Evolutionary conservation across 2,113 vertebrate species (phyloP).

Genomic region (Cyanistes caeruleus): DNA sequence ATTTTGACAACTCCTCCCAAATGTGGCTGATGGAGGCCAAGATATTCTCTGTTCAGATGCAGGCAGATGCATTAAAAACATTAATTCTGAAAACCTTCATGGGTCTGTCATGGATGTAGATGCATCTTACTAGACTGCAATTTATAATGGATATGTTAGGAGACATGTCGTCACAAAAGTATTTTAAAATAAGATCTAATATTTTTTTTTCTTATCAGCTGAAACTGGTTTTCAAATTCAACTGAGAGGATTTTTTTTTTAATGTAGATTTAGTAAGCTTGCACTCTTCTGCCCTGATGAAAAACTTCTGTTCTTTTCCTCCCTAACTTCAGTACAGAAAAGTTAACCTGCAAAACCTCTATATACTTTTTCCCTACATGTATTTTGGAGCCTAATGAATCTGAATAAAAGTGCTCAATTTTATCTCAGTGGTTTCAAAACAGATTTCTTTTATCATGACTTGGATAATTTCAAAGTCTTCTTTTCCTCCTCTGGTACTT

Average conservation of each 20-base stretch:
- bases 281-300: neutral
- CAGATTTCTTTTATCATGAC: neutral
- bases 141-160: neutral
- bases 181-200: neutral
- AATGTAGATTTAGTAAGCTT: neutral
- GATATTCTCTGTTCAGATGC: neutral
- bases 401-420: neutral
- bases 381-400: neutral
- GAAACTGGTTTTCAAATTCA: neutral
- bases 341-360: neutral
- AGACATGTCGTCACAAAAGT: neutral
- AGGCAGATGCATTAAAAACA: neutral
- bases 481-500: neutral
- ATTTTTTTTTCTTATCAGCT: neutral
- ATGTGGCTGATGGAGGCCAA: neutral
- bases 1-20: neutral
- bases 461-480: neutral
- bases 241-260: neutral
- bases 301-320: neutral
- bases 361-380: neutral
- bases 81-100: neutral
- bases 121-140: neutral
- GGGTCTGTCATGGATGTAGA: neutral
- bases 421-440: neutral
- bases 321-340: neutral